Conservation (phyloP, 2,888 invertebrate genomes). For the Cerastis rubricosa region DNA sequence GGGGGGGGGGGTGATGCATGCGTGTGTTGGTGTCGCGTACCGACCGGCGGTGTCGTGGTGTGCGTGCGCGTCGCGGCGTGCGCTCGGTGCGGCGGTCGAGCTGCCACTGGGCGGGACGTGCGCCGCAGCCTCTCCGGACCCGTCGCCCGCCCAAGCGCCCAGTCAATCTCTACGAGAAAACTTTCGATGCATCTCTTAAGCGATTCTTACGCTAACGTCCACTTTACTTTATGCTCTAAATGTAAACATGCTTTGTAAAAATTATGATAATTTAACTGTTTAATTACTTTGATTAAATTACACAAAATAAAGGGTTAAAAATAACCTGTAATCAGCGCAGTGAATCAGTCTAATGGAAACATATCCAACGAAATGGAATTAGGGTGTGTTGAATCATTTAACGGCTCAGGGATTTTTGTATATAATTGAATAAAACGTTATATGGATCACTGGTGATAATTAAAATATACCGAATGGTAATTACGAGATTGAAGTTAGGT, state of each 20-base stretch:
- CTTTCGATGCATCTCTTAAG: conserved; percentile 77
- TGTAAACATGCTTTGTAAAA: conserved; percentile 20
- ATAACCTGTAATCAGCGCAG: conserved; percentile 54
- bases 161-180: conserved; percentile 72
- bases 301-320: conserved; percentile 43
- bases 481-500: conserved; percentile 22
- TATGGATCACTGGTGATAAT: conserved; percentile 25
- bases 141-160: conserved; percentile 81
- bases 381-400: conserved; percentile 55
- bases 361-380: conserved; percentile 59
- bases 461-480: conserved; percentile 26
- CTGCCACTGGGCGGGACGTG: conserved; percentile 84
- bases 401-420: conserved; percentile 35
- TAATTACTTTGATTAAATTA: conserved; percentile 23
- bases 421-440: conserved; percentile 33
- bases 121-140: conserved; percentile 82
- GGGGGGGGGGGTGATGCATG: conserved; percentile 75
- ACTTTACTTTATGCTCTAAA: conserved; percentile 24
- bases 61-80: conserved; percentile 86
- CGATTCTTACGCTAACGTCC: conserved; percentile 43
- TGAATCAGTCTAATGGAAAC: conserved; percentile 59
- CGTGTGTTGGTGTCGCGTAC: conserved; percentile 87
- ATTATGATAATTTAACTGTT: background rate
- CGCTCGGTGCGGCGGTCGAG: conserved; percentile 87
- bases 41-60: conserved; percentile 87